Evolutionary conservation across 2,797 vertebrate species (phyloP).

Genomic region (Sebastes variabilis): DNA sequence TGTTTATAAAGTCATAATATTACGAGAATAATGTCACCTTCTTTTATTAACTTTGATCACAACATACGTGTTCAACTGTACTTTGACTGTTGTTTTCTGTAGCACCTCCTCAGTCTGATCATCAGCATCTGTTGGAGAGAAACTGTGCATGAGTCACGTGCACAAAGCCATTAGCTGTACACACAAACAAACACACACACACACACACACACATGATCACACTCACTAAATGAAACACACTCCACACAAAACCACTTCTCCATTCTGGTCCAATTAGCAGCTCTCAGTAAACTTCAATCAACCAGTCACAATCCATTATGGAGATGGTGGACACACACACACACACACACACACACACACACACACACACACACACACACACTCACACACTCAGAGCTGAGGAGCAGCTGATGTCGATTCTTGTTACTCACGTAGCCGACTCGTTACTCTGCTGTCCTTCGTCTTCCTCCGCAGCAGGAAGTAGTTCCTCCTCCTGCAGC

Average conservation of each 20-base stretch:
- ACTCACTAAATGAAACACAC: background rate
- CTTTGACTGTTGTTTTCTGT: background rate
- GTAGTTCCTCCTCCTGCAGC: background rate
- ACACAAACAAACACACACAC: background rate
- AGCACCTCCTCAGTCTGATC: background rate
- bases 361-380: background rate
- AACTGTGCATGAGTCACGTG: background rate
- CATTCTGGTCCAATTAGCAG: slow-evolving; percentile 62
- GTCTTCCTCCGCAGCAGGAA: background rate
- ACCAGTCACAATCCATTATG: slow-evolving; percentile 62
- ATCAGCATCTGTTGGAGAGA: background rate
- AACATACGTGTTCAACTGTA: too few relatives aligned
- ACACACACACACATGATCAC: background rate
- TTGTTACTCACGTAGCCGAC: background rate
- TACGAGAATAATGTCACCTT: too few relatives aligned
- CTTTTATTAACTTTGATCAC: too few relatives aligned
- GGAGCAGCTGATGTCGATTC: background rate
- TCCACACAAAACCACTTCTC: slow-evolving; percentile 23
- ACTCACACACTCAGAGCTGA: background rate
- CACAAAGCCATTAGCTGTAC: background rate
- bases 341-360: background rate
- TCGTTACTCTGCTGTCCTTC: background rate
- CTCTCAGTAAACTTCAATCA: slow-evolving; percentile 64
- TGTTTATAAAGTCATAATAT: too few relatives aligned
- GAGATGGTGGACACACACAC: background rate